Base-by-base conservation (phyloP, 1,140 invertebrate genomes). In the Lamellibrachia luymesi region DNA sequence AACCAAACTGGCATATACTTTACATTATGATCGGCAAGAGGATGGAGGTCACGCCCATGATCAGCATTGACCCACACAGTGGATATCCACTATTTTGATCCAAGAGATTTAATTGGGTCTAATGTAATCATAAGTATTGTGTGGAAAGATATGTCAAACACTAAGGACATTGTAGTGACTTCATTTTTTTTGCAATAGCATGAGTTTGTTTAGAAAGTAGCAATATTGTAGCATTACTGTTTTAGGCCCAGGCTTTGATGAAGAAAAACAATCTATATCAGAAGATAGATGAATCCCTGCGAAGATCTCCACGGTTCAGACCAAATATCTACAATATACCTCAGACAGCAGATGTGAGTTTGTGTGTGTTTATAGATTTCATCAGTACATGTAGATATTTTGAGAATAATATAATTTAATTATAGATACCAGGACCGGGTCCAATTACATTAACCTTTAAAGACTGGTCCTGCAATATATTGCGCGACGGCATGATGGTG, bases 161-260 rank as follows among this genome's bases (percentile, higher is more conserved):
- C 13, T 80, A 10, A 80, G 25, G 25, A 22, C 13, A 80, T 13
- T 2, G 13, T 80, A 17, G 51, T 52, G 10, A 52, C 51, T 6
- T 17, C 13, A 17, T 80, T 80, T 80, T 2, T 80, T 2, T 80
- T 8, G 64, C 2, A 6, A 80, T 80, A 80, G 25, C 17, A 8
- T 22, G 25, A 80, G 6, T 80, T 80, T 6, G 64, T 80, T 6
- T 6, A 2, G 4, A 80, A 80, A 6, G 52, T 80, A 80, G 64
- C 25, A 80, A 80, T 80, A 17, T 80, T 80, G 17, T 17, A 22
- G 64, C 13, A 80, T 92, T 56, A 25, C 4, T 89, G 2, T 92
- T 93, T 4, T 52, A 93, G 93, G 93, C 93, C 49, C 93, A 93
- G 64, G 91, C 91, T 80, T 64, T 93, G 50, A 50, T 93, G 91